A percentile compares a stretch with the other conserved stretches of the same genome.
Evolutionary conservation across 2,797 vertebrate genomes (phyloP).

Genomic region (Pampus argenteus): DNA sequence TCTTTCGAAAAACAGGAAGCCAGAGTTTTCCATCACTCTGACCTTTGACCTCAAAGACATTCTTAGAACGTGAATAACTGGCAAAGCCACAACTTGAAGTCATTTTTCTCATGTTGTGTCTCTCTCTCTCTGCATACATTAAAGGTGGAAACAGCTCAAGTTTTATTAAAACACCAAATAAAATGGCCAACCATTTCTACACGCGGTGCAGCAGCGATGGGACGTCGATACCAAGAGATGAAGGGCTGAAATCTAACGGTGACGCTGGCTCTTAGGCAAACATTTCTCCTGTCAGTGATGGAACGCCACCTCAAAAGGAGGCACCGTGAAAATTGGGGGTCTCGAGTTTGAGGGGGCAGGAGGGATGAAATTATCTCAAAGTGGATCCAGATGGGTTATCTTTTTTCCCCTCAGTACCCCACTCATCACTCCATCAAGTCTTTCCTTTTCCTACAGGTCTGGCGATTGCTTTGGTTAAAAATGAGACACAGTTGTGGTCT

Average conservation of each 20-base stretch:
- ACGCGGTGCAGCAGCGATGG: conserved; percentile 8
- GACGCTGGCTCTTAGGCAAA: conserved; percentile 64
- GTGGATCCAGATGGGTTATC: conserved; percentile 81
- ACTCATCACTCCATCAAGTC: conserved; percentile 76
- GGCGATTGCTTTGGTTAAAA: conserved; percentile 66
- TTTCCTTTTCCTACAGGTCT: conserved; percentile 24
- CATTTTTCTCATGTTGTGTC: conserved; percentile 18
- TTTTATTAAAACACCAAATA: conserved; percentile 15
- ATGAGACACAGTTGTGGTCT: conserved; percentile 45
- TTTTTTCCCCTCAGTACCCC: conserved; percentile 46
- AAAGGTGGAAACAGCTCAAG: conserved; percentile 4
- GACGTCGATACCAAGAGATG: conserved; percentile 44
- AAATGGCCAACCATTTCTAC: neutral
- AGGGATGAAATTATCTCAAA: conserved; percentile 74
- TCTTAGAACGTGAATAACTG: conserved; percentile 63
- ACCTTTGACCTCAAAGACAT: conserved; percentile 74
- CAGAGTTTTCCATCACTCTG: conserved; percentile 66
- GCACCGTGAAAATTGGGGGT: conserved; percentile 69
- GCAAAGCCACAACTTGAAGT: conserved; percentile 78
- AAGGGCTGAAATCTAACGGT: conserved; percentile 59
- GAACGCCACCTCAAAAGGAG: conserved; percentile 80
- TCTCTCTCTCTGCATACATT: conserved; percentile 3
- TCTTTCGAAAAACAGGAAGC: conserved; percentile 71
- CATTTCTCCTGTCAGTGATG: conserved; percentile 52
- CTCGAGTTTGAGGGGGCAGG: conserved; percentile 60